Evolutionary conservation across 2,797 vertebrate genomes (phyloP).

Genomic region (Hirundo rustica): DNA sequence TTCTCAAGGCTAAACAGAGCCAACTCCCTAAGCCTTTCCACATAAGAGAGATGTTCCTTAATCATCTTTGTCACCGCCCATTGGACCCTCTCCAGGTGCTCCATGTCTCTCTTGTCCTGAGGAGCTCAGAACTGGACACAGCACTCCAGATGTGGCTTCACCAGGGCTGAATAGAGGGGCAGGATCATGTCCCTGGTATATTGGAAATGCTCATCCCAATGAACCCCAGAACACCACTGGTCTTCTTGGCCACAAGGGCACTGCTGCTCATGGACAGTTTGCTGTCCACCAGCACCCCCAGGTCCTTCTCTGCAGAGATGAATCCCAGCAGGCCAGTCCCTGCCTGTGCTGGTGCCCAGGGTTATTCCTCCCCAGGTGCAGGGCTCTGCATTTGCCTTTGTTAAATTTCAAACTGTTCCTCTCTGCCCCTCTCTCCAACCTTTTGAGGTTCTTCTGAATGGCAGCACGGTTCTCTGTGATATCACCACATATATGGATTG

Average conservation of each 20-base stretch:
- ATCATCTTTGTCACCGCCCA: neutral
- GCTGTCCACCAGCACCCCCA: neutral
- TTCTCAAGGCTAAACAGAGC: neutral
- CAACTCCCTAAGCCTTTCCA: neutral
- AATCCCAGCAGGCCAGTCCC: neutral
- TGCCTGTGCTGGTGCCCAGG: neutral
- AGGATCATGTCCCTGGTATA: neutral
- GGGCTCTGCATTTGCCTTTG: neutral
- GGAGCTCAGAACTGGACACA: neutral
- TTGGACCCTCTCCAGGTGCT: no score
- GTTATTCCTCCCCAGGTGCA: neutral
- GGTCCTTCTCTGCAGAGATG: neutral
- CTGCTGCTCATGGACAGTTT: neutral
- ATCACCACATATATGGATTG: neutral
- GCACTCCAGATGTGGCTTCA: no score
- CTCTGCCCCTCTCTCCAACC: neutral
- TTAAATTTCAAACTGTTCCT: neutral
- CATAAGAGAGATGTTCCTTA: neutral
- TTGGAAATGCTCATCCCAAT: neutral
- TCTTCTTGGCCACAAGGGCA: neutral
- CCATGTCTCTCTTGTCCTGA: neutral
- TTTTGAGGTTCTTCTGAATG: neutral
- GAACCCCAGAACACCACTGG: neutral
- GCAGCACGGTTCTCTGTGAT: neutral
- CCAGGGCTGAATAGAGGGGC: neutral